Base-by-base conservation (phyloP, 2,888 invertebrate species). In the Amblyjoppa fuscipennis region DNA sequence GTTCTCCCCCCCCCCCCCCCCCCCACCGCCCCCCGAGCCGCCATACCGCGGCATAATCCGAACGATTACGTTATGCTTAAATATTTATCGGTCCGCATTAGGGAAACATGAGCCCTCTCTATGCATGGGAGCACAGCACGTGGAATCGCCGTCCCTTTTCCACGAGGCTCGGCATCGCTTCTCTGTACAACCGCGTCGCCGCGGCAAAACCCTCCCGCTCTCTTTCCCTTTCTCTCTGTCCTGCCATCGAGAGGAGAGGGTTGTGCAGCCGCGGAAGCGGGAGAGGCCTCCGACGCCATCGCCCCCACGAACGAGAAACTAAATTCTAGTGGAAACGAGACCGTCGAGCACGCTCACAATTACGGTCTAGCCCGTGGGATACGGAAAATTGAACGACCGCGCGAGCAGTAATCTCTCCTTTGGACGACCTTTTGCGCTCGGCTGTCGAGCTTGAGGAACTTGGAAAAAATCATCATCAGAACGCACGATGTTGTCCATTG, bases 81-180 rank as follows among this genome's bases (percentile, higher is more conserved):
- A 93, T 94, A 93, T 94, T 93, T 94, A 93, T 94, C 91, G 92
- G 89, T 89, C 89, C 87, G 91, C 93, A 93, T 93, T 93, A 93
- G 93, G 91, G 91, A 93, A 93, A 93, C 93, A 93, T 93, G 93
- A 93, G 93, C 92, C 90, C 90, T 92, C 92, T 92, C 91, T 92
- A 93, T 93, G 92, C 93, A 93, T 93, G 93, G 92, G 91, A 93
- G 93, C 90, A 90, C 89, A 92, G 92, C 93, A 93, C 91, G 92
- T 93, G 93, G 92, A 89, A 92, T 91, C 90, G 89, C 88, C 90
- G 89, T 90, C 87, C 87, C 86, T 86, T 83, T 87, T 74, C 83
- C 92, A 77, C 79, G 75, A 81, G 76, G 88, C 90, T 90, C 90
- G 88, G 87, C 87, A 86, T 70, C 86, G 84, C 89, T 80, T 75